Percentiles rank a stretch among this genome's conserved stretches.
Evolutionary conservation across 92 coral and sea anemone species (phyloP).

Genomic region (Epizoanthus ramosus): DNA sequence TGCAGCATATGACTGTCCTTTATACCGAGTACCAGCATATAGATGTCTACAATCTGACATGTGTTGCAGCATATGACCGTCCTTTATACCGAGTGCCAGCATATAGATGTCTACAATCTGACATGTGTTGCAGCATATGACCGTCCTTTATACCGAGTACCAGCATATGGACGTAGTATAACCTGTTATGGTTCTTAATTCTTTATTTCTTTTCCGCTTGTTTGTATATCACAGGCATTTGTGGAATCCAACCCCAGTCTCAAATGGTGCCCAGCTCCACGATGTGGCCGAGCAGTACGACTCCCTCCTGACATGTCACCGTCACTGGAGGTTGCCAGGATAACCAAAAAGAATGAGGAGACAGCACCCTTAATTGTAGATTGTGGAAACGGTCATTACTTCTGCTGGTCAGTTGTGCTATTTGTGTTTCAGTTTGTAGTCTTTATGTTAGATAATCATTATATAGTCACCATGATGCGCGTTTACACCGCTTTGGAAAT

Average conservation of each 20-base stretch:
- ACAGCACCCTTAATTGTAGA: conserved; percentile 85
- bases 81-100: neutral
- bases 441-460: neutral
- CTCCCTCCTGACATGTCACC: conserved; percentile 70
- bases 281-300: conserved; percentile 95
- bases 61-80: neutral
- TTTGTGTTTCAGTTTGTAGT: neutral
- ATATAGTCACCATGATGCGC: too few species aligned
- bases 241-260: conserved; percentile 94
- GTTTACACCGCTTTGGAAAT: too few species aligned
- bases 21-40: too few species aligned
- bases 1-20: neutral
- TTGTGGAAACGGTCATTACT: conserved; percentile 92
- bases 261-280: conserved; percentile 98
- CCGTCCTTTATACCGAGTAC: neutral
- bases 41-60: too few species aligned
- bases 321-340: conserved; percentile 41
- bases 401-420: conserved; percentile 80
- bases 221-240: conserved; percentile 70
- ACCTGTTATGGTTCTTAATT: neutral
- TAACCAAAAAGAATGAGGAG: conserved; percentile 58
- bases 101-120: too few species aligned
- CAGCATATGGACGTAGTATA: neutral
- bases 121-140: neutral
- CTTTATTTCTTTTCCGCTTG: neutral